These are phyloP conservation scores for Xiphias gladius DNA, from an alignment of 2,113 vertebrate species.

Conservation along the genomic window DNA sequence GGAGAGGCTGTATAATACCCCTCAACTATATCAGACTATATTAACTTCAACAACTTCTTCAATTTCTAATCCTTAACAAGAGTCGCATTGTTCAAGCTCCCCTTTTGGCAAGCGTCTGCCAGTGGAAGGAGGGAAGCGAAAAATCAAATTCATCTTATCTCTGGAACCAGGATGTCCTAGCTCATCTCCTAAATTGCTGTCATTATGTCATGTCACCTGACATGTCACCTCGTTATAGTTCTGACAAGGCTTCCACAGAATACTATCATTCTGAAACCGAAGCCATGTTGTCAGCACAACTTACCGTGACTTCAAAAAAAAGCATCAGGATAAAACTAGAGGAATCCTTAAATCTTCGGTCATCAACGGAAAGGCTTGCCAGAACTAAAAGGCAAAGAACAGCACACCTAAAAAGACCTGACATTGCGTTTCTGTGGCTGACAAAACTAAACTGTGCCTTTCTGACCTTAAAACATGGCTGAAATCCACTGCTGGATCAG, in stretches of 20 bases:
- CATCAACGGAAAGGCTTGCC: constrained; percentile 21
- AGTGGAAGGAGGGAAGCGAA: neutral
- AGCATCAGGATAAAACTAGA: constrained; percentile 2
- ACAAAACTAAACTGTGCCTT: constrained; percentile 35
- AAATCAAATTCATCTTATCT: constrained; percentile 44
- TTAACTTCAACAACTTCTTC: neutral
- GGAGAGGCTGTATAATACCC: neutral
- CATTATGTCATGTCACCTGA: constrained; percentile 1
- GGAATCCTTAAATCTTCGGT: constrained; percentile 38
- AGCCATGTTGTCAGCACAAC: neutral
- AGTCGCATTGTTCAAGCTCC: constrained; percentile 22
- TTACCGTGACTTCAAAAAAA: constrained; percentile 29
- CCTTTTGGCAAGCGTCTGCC: constrained; percentile 23
- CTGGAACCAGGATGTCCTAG: constrained; percentile 4
- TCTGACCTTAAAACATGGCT: constrained; percentile 41
- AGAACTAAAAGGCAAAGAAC: constrained; percentile 30
- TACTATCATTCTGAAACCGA: neutral
- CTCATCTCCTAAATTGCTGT: constrained; percentile 23
- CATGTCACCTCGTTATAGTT: neutral
- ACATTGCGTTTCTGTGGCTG: constrained; percentile 23
- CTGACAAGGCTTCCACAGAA: neutral
- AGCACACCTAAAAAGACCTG: constrained; percentile 39
- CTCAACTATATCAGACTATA: neutral
- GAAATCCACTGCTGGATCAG: constrained; percentile 42
- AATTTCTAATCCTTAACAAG: constrained; percentile 24